Evolutionary conservation across 1,140 invertebrate species (phyloP).

Genomic region (Galendromus occidentalis): DNA sequence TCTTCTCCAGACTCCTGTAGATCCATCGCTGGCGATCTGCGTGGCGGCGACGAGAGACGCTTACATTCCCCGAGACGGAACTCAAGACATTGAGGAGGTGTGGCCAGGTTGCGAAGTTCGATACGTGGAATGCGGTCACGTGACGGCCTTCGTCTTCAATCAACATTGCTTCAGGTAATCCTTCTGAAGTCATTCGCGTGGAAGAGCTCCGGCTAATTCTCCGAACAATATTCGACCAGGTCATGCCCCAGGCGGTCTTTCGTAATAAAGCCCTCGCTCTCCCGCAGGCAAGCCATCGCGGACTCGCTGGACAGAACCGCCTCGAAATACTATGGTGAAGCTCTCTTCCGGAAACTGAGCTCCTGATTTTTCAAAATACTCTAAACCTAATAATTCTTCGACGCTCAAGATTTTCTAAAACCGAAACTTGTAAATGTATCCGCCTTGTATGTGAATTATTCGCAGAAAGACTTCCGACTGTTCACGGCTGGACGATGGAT

Average conservation of each 20-base stretch:
- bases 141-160: slow-evolving; percentile 66
- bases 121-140: slow-evolving; percentile 70
- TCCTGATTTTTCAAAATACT: too few species aligned
- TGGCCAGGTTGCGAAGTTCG: slow-evolving; percentile 78
- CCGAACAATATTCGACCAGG: neutral
- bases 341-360: neutral
- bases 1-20: slow-evolving; percentile 17
- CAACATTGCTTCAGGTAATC: slow-evolving; percentile 61
- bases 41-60: slow-evolving; percentile 46
- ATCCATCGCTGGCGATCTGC: slow-evolving; percentile 24
- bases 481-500: too few species aligned
- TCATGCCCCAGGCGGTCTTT: slow-evolving; percentile 12
- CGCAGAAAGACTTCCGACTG: too few species aligned
- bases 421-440: too few species aligned
- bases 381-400: too few species aligned
- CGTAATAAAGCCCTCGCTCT: too few species aligned
- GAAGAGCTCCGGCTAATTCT: slow-evolving; percentile 7
- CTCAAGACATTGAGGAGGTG: slow-evolving; percentile 55
- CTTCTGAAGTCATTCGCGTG: neutral
- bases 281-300: slow-evolving; percentile 26
- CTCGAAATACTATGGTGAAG: slow-evolving; percentile 29
- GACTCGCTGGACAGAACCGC: slow-evolving; percentile 32
- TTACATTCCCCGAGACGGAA: slow-evolving; percentile 68
- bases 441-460: too few species aligned
- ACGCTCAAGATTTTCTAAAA: too few species aligned